Percentiles rank a stretch among this genome's conserved stretches.
Conservation (phyloP, 2,888 invertebrate species). For the Philereme transversata region DNA sequence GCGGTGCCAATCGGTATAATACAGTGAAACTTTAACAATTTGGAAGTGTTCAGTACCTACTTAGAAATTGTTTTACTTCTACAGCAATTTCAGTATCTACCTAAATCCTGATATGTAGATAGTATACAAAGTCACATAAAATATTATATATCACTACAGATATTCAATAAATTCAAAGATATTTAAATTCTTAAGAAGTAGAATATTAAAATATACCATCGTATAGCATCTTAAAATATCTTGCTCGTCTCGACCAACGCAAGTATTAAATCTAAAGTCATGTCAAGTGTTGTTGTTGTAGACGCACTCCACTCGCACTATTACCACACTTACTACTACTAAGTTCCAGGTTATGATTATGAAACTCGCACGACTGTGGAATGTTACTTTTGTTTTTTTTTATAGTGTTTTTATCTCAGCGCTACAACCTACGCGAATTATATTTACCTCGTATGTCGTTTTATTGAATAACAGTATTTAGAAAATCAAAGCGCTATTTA, state of each 20-base stretch:
- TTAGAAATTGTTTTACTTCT: conserved; percentile 17
- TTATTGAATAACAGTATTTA: too few relatives aligned
- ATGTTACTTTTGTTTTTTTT: too few relatives aligned
- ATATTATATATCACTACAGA: conserved; percentile 12
- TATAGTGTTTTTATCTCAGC: too few relatives aligned
- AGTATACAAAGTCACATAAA: conserved; percentile 23
- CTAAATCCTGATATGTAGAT: conserved; percentile 42
- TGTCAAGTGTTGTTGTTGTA: conserved; percentile 5
- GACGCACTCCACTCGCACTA: conserved; percentile 7
- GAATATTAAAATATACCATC: conserved; percentile 1
- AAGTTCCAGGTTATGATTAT: too few relatives aligned
- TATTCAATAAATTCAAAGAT: conserved; percentile 13
- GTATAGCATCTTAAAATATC: neutral
- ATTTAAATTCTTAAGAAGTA: conserved; percentile 4
- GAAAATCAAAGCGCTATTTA: too few relatives aligned
- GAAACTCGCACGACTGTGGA: too few relatives aligned
- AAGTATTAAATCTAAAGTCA: neutral
- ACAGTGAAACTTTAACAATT: conserved; percentile 61
- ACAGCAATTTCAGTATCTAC: conserved; percentile 12
- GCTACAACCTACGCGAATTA: too few relatives aligned
- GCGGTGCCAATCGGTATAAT: conserved; percentile 71
- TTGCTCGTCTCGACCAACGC: neutral
- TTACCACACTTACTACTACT: too few relatives aligned
- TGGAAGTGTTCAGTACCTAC: conserved; percentile 44
- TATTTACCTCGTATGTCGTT: too few relatives aligned